Evolutionary conservation across 2,797 vertebrate genomes (phyloP), one percentile per base, ranked within the genome.

Genomic region (Neomorphus geoffroyi): DNA sequence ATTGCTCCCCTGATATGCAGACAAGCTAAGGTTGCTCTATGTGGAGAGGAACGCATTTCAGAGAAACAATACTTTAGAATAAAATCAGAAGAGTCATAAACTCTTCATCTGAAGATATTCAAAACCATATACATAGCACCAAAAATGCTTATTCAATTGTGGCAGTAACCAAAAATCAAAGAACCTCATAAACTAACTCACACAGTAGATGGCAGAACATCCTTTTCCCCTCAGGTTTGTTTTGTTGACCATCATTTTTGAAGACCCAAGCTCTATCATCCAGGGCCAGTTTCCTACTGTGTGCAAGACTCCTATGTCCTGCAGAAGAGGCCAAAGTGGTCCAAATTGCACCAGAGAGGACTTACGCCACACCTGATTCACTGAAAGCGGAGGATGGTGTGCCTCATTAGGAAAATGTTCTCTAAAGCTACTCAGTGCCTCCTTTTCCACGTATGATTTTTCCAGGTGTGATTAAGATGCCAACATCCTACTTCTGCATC

Each of bases 221-320:
- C 41, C 32, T 79, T 64, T 48, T 67, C 85, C 22, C 9, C 24
- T 35, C 2, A 0, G 4, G 74, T 78, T 64, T 41, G 1, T 54
- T 66, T 35, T 35, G 16, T n/a, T 45, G 23, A 21, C 10, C 23
- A 5, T 56, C 54, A 32, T 66, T 88, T 73, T 53, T 48, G n/a
- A 83, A 87, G 26, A 41, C 8, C 4, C 7, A 62, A 6, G 19
- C 28, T 92, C 54, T 3, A 2, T 14, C 10, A 37, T 69, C n/a
- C 28, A 86, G 82, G 48, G 60, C 57, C 24, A 46, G 2, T 13
- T 35, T 77, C 22, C 15, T 72, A 12, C 23, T 79, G 46, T 70
- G 2, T 35, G 5, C 11, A 35, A 27, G 23, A 19, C 21, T 64
- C 0, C 0, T 18, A 10, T 11, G 18, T 41, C 33, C 30, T 69